Evolutionary conservation across 2,113 vertebrate genomes (phyloP).

Genomic region (Syrmaticus mikado): DNA sequence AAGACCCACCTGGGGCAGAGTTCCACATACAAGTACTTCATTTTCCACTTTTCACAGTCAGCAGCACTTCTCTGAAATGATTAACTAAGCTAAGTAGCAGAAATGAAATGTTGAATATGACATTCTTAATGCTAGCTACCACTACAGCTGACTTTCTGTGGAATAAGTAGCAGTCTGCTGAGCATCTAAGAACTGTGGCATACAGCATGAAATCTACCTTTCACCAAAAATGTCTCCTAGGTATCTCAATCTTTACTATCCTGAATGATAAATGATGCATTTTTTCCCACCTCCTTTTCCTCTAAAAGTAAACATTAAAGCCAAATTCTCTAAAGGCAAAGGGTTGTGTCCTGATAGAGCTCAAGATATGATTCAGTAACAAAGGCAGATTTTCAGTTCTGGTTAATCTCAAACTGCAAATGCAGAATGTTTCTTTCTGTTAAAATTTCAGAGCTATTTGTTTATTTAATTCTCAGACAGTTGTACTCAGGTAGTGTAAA

Average conservation of each 20-base stretch:
- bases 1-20: background rate
- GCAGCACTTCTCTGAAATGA: background rate
- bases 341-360: background rate
- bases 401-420: background rate
- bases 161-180: background rate
- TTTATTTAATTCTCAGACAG: background rate
- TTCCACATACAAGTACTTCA: background rate
- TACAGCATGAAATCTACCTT: background rate
- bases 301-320: background rate
- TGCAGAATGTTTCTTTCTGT: background rate
- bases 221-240: background rate
- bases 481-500: background rate
- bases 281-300: background rate
- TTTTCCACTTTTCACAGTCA: background rate
- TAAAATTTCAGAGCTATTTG: background rate
- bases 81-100: background rate
- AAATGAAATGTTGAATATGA: conserved; percentile 10
- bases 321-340: background rate
- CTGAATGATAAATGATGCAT: background rate
- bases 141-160: background rate
- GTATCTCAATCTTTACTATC: background rate
- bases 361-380: background rate
- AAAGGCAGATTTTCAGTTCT: background rate
- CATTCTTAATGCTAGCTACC: background rate
- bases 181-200: background rate